phyloP scores from a whole-genome alignment of 2,797 vertebrate genomes.

The Mionectes olivaceus region DNA sequence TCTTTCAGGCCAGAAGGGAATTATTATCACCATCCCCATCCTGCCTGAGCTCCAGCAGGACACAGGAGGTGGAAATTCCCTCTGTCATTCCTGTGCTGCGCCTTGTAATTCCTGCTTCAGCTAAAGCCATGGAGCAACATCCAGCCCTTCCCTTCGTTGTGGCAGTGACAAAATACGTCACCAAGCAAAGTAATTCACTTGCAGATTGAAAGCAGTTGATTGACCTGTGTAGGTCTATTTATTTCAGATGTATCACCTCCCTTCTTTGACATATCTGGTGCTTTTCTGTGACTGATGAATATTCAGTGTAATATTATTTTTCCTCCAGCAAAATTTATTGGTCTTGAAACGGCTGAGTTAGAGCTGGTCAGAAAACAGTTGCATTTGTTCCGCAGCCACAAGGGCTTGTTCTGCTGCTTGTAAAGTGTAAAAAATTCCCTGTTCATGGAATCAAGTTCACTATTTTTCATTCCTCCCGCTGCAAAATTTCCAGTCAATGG shows the following conservation, averaged over 20 bases:
- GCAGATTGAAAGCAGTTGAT: neutral
- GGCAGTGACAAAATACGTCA: neutral
- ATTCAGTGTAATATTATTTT: neutral
- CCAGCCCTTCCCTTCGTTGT: neutral
- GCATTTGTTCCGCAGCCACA: neutral
- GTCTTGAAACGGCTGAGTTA: neutral
- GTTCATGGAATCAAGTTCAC: neutral
- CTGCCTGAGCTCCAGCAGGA: neutral
- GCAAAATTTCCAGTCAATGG: constrained; percentile 4
- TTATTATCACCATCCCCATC: neutral
- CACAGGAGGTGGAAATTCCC: neutral
- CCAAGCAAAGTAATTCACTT: neutral
- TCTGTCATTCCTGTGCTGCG: neutral
- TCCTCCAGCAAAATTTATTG: neutral
- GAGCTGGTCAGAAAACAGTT: neutral
- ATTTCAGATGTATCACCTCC: neutral
- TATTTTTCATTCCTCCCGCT: constrained; percentile 11
- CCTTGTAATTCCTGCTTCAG: neutral
- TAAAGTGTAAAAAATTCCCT: neutral
- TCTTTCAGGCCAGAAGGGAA: neutral
- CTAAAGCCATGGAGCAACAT: neutral
- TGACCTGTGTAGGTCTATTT: neutral
- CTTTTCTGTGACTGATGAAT: constrained; percentile 22
- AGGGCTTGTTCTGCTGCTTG: neutral
- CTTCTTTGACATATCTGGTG: neutral